Conservation (phyloP, 1,140 invertebrate species). For the Drosophila nebulosa region DNA sequence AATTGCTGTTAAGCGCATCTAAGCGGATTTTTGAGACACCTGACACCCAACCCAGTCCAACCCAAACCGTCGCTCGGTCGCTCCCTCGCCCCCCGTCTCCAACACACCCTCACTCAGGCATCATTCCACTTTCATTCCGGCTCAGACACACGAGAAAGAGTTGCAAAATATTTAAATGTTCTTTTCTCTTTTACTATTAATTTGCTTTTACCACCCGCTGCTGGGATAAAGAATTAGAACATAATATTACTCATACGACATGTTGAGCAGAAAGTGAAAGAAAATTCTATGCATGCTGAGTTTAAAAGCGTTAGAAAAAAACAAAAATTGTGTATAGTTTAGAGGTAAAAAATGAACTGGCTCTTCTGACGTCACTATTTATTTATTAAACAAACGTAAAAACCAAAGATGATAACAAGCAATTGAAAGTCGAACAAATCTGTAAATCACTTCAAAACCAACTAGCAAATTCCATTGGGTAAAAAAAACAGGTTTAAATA, state of each 20-base stretch:
- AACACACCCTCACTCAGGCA: not conserved
- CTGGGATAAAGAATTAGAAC: not conserved
- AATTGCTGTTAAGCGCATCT: slow-evolving; percentile 76
- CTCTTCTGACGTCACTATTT: too few relatives aligned
- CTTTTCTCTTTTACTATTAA: slow-evolving; percentile 12
- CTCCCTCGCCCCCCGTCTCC: not conserved
- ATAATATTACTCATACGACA: not conserved
- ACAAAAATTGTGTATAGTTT: too few relatives aligned
- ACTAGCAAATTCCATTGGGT: too few relatives aligned
- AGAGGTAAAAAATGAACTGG: too few relatives aligned
- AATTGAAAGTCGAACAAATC: too few relatives aligned
- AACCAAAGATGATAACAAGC: too few relatives aligned
- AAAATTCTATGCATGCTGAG: too few relatives aligned
- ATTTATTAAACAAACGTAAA: too few relatives aligned
- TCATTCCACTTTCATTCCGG: not conserved
- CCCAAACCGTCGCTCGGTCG: too few relatives aligned
- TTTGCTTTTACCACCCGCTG: not conserved
- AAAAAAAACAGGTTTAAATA: not conserved
- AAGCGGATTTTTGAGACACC: slow-evolving; percentile 64
- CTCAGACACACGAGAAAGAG: not conserved
- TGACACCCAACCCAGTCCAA: not conserved
- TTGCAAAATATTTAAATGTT: not conserved
- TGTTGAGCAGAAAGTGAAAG: not conserved
- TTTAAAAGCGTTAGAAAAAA: too few relatives aligned
- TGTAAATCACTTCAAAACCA: too few relatives aligned